Evolutionary conservation across 1,140 invertebrate genomes (phyloP).

Genomic region (Aphelenchoides avenae): DNA sequence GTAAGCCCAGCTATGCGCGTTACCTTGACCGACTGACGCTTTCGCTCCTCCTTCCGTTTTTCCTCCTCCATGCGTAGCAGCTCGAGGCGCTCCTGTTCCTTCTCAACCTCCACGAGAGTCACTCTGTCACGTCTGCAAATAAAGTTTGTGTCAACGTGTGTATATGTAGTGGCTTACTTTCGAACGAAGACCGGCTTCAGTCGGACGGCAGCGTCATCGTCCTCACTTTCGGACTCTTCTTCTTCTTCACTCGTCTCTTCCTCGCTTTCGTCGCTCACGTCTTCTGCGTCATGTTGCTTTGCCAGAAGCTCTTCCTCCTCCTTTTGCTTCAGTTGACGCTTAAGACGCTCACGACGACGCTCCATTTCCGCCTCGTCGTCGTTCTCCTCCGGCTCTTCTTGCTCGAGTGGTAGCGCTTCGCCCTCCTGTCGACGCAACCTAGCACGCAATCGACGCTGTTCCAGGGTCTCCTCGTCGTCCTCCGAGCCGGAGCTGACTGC

Average conservation of each 20-base stretch:
- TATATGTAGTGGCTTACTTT: constrained; percentile 64
- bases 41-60: constrained; percentile 74
- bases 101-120: constrained; percentile 88
- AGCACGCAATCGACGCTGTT: constrained; percentile 26
- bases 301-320: constrained; percentile 66
- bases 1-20: constrained; percentile 30
- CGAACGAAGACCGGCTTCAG: constrained; percentile 94
- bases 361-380: constrained; percentile 76
- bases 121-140: constrained; percentile 73
- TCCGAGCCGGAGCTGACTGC: constrained; percentile 19
- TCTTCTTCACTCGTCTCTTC: constrained; percentile 70
- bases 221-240: constrained; percentile 71
- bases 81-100: constrained; percentile 77
- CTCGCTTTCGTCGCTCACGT: constrained; percentile 66
- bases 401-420: constrained; percentile 39
- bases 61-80: constrained; percentile 74
- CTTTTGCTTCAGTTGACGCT: constrained; percentile 69
- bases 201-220: constrained; percentile 77
- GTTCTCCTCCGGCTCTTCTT: constrained; percentile 65
- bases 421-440: constrained; percentile 41
- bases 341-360: constrained; percentile 69
- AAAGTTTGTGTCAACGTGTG: neutral
- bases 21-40: constrained; percentile 75
- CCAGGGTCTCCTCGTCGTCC: constrained; percentile 23
- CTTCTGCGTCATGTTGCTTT: constrained; percentile 69